These are phyloP conservation scores for Channa argus DNA, from an alignment of 2,113 vertebrate genomes.

Conservation along the genomic window DNA sequence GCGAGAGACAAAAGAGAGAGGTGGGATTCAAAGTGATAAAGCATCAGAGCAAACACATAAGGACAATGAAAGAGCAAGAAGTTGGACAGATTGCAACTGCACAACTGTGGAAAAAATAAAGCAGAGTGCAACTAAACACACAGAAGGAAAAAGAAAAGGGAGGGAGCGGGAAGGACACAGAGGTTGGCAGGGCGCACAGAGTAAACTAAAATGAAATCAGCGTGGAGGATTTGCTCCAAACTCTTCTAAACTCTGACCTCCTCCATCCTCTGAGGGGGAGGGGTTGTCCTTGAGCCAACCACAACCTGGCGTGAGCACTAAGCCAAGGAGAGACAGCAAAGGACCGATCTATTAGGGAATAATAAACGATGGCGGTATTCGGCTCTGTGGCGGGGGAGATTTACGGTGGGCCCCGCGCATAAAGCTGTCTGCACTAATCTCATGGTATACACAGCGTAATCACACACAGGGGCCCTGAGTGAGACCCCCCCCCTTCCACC, in stretches of 20 bases:
- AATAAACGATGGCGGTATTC: conserved; percentile 63
- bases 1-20: conserved; percentile 12
- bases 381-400: conserved; percentile 58
- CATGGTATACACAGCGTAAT: conserved; percentile 74
- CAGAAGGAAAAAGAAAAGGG: conserved; percentile 16
- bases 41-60: conserved; percentile 26
- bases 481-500: neutral
- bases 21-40: conserved; percentile 36
- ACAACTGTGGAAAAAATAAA: conserved; percentile 19
- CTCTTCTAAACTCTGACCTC: conserved; percentile 51
- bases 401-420: conserved; percentile 63
- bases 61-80: conserved; percentile 35
- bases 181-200: conserved; percentile 13
- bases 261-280: conserved; percentile 20
- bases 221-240: conserved; percentile 39
- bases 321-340: conserved; percentile 54
- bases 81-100: conserved; percentile 32
- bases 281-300: conserved; percentile 60
- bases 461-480: conserved; percentile 49
- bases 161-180: conserved; percentile 21
- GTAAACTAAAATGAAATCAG: conserved; percentile 42
- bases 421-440: conserved; percentile 79
- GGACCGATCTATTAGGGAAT: conserved; percentile 71
- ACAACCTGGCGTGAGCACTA: conserved; percentile 45
- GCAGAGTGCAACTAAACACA: neutral